These are phyloP conservation scores for Hypotaenidia philippensis DNA, from an alignment of 2,797 vertebrate genomes.

Conservation along the genomic window DNA sequence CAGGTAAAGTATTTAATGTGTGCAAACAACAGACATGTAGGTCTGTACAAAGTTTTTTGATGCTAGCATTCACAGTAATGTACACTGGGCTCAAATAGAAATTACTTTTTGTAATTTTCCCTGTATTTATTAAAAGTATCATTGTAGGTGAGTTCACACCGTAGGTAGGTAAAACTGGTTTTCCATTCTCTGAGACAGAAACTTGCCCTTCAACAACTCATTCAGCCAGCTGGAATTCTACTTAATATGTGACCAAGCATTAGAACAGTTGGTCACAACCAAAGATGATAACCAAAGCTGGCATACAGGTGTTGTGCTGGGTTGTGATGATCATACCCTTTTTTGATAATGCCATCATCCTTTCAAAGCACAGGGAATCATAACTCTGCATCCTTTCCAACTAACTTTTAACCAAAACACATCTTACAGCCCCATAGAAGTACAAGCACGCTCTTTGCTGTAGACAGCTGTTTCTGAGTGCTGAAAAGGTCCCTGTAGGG, in stretches of 20 bases:
- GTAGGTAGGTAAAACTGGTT: not conserved
- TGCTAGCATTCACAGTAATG: not conserved
- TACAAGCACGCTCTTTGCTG: not conserved
- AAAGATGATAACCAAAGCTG: not conserved
- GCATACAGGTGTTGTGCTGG: not conserved
- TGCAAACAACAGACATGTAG: not conserved
- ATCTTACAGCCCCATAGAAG: not conserved
- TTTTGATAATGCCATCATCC: not conserved
- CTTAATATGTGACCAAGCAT: no score
- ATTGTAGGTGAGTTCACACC: not conserved
- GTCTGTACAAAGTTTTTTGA: not conserved
- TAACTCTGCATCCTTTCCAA: not conserved
- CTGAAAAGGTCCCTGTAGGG: not conserved
- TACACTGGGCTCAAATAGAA: not conserved
- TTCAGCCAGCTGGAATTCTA: no score
- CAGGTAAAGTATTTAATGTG: not conserved
- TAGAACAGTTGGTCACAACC: not conserved
- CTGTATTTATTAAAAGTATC: not conserved
- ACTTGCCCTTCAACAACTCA: not conserved
- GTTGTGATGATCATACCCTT: not conserved
- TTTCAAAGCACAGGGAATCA: not conserved
- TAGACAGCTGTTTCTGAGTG: not conserved
- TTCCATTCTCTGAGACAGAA: not conserved
- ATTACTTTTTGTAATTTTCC: not conserved
- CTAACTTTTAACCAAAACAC: not conserved